Conservation (phyloP, 2,797 vertebrate species). For the Spheniscus humboldti region DNA sequence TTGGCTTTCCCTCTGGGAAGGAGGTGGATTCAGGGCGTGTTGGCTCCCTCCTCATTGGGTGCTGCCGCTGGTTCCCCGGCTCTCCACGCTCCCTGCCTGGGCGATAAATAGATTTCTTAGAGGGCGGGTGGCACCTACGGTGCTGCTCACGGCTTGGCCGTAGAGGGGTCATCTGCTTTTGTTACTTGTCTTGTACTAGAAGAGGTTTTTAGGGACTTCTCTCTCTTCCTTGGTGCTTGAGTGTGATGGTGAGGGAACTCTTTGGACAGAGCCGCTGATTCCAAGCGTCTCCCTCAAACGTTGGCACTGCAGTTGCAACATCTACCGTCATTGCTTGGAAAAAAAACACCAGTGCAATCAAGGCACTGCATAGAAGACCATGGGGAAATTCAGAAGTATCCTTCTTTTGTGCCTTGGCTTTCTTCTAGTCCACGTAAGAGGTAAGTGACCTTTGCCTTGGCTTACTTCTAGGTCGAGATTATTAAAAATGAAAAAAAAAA, state of each 20-base stretch:
- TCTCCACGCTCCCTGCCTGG: background rate
- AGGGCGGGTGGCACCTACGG: background rate
- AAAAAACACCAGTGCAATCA: background rate
- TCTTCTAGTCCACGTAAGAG: slow-evolving; percentile 31
- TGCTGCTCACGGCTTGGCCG: background rate
- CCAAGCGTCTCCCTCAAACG: background rate
- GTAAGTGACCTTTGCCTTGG: slow-evolving; percentile 10
- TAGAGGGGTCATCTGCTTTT: background rate
- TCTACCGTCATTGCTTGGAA: accelerated
- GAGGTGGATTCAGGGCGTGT: background rate
- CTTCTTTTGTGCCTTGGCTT: slow-evolving; percentile 31
- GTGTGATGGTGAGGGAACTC: background rate
- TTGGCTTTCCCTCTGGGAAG: background rate
- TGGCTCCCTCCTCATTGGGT: slow-evolving; percentile 29
- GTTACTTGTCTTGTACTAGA: background rate
- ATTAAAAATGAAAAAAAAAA: background rate
- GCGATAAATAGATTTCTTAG: background rate
- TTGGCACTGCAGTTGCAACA: background rate
- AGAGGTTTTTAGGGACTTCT: background rate
- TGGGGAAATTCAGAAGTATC: slow-evolving; percentile 7
- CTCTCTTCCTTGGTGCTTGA: background rate
- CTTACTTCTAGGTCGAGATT: background rate
- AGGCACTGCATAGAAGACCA: background rate
- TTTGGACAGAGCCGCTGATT: background rate
- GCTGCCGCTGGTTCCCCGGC: background rate